Base-by-base conservation (phyloP, 1,140 invertebrate species). In the Drosophila busckii region DNA sequence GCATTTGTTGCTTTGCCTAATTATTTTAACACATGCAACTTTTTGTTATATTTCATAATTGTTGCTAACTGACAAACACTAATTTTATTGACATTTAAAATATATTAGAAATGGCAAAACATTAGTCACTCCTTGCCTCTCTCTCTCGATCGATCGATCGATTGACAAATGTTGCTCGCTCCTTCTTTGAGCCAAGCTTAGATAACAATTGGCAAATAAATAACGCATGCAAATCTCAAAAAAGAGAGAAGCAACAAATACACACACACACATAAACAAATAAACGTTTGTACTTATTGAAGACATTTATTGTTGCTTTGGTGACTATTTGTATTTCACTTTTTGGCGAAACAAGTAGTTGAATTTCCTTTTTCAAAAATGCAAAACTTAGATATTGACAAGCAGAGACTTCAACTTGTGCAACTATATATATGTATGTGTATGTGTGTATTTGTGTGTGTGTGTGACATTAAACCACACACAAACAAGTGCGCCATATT, bases 271-370 rank as follows among this genome's bases (percentile, higher is more conserved):
- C 13, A 13, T 12, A 40, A 9, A 26, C 34, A 19, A 2, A 23
- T 23, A n/a, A n/a, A n/a, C n/a, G n/a, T n/a, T n/a, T n/a, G 50
- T 49, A 41, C 49, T 56, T 49, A 37, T 62, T 45, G 41, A 7
- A 49, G 31, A n/a, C n/a, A n/a, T n/a, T 23, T 9, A 44, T 22
- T 60, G 25, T 19, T 46, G 65, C 61, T 62, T 76, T 68, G 50
- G 42, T 73, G 73, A 82, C 59, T 78, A 63, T 80, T 78, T 67
- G 40, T 55, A 40, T 23, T 58, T n/a, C n/a, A 37, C 38, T 22
- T 63, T 82, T 82, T 82, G 70, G 75, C 67, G 56, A 83, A 75
- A 83, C 75, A 83, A 82, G 65, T 83, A 82, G 76, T 82, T 69
- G 75, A 70, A 69, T 82, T 82, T 75, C 75, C 75, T 82, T 82